Base-by-base conservation (phyloP, 1,140 invertebrate species). In the Heliconius congener region DNA sequence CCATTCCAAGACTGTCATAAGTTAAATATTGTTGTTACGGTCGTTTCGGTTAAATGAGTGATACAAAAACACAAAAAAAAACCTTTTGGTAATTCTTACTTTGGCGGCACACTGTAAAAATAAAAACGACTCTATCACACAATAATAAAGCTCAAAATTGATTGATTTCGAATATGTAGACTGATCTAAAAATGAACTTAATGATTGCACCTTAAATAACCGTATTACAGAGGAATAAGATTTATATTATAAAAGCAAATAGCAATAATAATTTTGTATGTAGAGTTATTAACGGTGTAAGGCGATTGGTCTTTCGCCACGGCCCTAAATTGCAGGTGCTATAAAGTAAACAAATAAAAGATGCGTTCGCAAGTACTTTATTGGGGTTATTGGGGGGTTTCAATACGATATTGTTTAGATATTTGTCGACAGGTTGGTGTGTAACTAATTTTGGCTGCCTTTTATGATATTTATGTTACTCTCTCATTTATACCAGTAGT, bases 291-390 rank as follows among this genome's bases (percentile, higher is more conserved):
- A 74, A 78, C 72, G 72, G 72, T 79, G 60, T 71, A 79, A 37
- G 78, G 66, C 50, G 74, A 75, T 79, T 75, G 73, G 73, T n/a
- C 46, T 30, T 66, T 72, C 73, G 78, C 75, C 78, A 79, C 73
- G 78, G 78, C 60, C 73, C 73, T 74, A 79, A 71, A 75, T 55
- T 75, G 60, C 78, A 79, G 78, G 78, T 79, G 78, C 78, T 79
- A 75, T 79, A 75, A 75, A 79, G 19, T 75, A 66, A 66, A 66
- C 60, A 66, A 66, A 66, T 66, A 30, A 66, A 66, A 66, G 60
- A 66, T 66, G 60, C 60, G 23, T 66, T 66, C 13, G 60, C 60
- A 66, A 66, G 60, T 30, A 30, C 13, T 30, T 66, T 66, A 66
- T 66, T 66, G 60, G 27, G 60, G 60, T 66, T 66, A 66, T 66